Percentiles rank a stretch among this genome's conserved stretches.
phyloP scores from a whole-genome alignment of 1,140 invertebrate species.

The Berghia stephanieae region DNA sequence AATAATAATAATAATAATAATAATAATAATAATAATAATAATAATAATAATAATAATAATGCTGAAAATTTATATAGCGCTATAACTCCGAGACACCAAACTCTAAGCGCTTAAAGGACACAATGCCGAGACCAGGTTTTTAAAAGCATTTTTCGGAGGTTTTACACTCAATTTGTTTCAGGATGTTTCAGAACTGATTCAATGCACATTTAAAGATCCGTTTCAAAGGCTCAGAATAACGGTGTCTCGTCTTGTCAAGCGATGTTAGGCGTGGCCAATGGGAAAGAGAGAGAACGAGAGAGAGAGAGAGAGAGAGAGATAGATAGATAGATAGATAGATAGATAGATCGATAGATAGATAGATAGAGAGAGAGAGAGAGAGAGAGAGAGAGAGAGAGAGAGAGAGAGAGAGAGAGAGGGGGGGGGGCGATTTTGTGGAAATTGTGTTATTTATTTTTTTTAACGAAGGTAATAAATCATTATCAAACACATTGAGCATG shows the following conservation, averaged over 20 bases:
- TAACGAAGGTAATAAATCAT: conserved; percentile 92
- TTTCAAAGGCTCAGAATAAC: not conserved
- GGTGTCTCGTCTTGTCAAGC: not conserved
- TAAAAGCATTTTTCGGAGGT: not conserved
- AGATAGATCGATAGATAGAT: not conserved
- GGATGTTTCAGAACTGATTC: not conserved
- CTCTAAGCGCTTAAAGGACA: no score
- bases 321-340: not conserved
- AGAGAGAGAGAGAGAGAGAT: not conserved
- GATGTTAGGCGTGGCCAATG: not conserved
- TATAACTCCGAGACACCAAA: no score
- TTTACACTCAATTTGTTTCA: not conserved
- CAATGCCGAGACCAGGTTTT: no score
- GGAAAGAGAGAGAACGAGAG: not conserved
- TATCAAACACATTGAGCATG: conserved; percentile 83
- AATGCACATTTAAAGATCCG: not conserved
- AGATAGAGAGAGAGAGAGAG: not conserved
- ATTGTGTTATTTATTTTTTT: conserved; percentile 30
- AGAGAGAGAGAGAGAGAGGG: not conserved
- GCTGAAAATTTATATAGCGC: no score
- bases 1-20: no score
- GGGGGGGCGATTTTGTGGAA: not conserved
- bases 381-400: not conserved
- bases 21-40: no score
- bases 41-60: no score